A percentile compares a stretch with the other conserved stretches of the same genome.
Evolutionary conservation across 2,113 vertebrate species (phyloP).

Genomic region (Dissostichus mawsoni): DNA sequence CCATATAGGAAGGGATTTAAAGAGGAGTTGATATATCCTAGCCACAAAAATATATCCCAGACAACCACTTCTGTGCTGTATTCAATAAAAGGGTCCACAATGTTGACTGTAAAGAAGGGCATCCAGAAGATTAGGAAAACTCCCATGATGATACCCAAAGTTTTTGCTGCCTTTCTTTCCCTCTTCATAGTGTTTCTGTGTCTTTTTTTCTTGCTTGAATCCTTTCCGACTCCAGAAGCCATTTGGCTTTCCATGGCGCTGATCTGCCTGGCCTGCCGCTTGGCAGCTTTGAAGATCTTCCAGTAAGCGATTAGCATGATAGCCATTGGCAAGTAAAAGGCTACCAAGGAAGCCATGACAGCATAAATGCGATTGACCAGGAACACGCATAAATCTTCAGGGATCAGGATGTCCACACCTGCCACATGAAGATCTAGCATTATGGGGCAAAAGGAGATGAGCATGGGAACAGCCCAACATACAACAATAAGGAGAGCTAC

Average conservation of each 20-base stretch:
- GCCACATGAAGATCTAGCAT: slow-evolving; percentile 81
- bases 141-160: slow-evolving; percentile 87
- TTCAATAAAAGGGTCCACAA: slow-evolving; percentile 84
- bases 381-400: slow-evolving; percentile 78
- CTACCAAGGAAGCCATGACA: slow-evolving; percentile 83
- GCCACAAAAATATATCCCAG: slow-evolving; percentile 86
- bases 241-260: slow-evolving; percentile 84
- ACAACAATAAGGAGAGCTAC: slow-evolving; percentile 78
- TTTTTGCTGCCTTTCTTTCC: slow-evolving; percentile 86
- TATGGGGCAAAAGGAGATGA: slow-evolving; percentile 86
- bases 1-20: slow-evolving; percentile 87
- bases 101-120: slow-evolving; percentile 86
- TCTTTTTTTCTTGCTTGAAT: slow-evolving; percentile 79
- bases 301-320: slow-evolving; percentile 86
- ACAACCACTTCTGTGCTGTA: slow-evolving; percentile 79
- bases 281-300: slow-evolving; percentile 86
- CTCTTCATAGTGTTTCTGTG: slow-evolving; percentile 80
- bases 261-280: slow-evolving; percentile 84
- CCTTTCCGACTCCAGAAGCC: slow-evolving; percentile 75
- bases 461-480: slow-evolving; percentile 83
- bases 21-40: slow-evolving; percentile 86
- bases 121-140: slow-evolving; percentile 86
- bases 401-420: slow-evolving; percentile 68
- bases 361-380: slow-evolving; percentile 84
- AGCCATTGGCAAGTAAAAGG: slow-evolving; percentile 86